These are phyloP conservation scores for Drosophila yakuba DNA, from an alignment of 1,140 invertebrate species.

Conservation along the genomic window DNA sequence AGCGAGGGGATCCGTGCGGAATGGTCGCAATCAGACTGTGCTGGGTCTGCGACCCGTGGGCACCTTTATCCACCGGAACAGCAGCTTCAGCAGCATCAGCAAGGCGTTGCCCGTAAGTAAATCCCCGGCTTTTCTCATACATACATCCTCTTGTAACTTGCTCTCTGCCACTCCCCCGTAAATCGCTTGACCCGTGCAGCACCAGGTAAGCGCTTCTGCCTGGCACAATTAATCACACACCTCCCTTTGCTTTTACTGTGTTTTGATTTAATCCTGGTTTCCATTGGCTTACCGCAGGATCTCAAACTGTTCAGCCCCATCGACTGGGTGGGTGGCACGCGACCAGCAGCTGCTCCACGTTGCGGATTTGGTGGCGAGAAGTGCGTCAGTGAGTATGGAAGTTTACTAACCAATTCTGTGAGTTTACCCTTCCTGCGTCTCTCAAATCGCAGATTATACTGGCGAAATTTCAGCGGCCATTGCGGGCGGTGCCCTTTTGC, in stretches of 20 bases:
- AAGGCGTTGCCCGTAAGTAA: slow-evolving; percentile 87
- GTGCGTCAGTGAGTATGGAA: slow-evolving; percentile 91
- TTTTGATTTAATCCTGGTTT: slow-evolving; percentile 6
- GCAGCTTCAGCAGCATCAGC: slow-evolving; percentile 82
- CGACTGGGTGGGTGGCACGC: slow-evolving; percentile 91
- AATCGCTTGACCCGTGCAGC: slow-evolving; percentile 42
- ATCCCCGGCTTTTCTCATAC: background rate
- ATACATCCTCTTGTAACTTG: slow-evolving; percentile 26
- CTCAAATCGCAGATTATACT: slow-evolving; percentile 88
- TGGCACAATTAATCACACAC: slow-evolving; percentile 3
- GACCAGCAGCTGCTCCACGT: slow-evolving; percentile 95
- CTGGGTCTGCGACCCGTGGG: slow-evolving; percentile 92
- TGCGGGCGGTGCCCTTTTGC: slow-evolving; percentile 89
- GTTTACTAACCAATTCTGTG: background rate
- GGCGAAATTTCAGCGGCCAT: slow-evolving; percentile 92
- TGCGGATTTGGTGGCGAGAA: slow-evolving; percentile 97
- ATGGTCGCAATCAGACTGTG: slow-evolving; percentile 81
- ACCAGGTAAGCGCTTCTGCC: slow-evolving; percentile 66
- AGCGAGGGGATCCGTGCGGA: slow-evolving; percentile 84
- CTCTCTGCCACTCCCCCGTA: slow-evolving; percentile 20
- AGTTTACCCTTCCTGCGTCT: background rate
- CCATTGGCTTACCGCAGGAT: slow-evolving; percentile 85
- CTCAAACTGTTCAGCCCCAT: slow-evolving; percentile 89
- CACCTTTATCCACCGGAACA: slow-evolving; percentile 86
- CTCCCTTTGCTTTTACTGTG: background rate